A percentile compares a stretch with the other conserved stretches of the same genome.
Evolutionary conservation across 92 coral and sea anemone genomes (phyloP).

Genomic region (Zoanthus sociatus): DNA sequence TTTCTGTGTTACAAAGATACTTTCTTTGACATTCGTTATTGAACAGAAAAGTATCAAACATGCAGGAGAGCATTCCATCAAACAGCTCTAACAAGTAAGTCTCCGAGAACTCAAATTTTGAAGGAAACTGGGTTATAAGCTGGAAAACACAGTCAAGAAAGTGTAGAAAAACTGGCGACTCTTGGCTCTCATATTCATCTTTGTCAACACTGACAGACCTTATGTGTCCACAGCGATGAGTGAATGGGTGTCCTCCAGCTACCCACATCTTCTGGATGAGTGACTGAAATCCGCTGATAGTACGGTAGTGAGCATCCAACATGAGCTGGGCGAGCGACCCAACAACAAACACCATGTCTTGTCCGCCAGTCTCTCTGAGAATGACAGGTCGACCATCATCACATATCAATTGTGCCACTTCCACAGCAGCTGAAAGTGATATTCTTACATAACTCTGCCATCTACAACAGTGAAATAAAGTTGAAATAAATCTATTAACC

Average conservation of each 20-base stretch:
- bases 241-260: conserved; percentile 95
- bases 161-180: conserved; percentile 94
- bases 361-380: conserved; percentile 84
- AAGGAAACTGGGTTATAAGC: conserved; percentile 89
- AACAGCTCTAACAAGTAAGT: conserved; percentile 84
- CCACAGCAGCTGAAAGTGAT: conserved; percentile 83
- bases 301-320: conserved; percentile 89
- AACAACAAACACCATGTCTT: conserved; percentile 89
- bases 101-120: conserved; percentile 96
- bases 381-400: conserved; percentile 86
- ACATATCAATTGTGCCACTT: conserved; percentile 79
- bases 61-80: conserved; percentile 93
- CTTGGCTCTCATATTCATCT: conserved; percentile 79
- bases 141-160: conserved; percentile 97
- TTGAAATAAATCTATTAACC: background rate
- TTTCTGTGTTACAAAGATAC: conserved; percentile 68
- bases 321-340: conserved; percentile 87
- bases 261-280: conserved; percentile 99
- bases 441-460: conserved; percentile 76
- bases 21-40: conserved; percentile 88
- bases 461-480: conserved; percentile 35
- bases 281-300: conserved; percentile 93
- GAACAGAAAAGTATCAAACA: conserved; percentile 95
- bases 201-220: conserved; percentile 53
- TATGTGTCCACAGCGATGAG: conserved; percentile 88